phyloP scores from a whole-genome alignment of 2,113 vertebrate species.

The Butastur rufipennis region DNA sequence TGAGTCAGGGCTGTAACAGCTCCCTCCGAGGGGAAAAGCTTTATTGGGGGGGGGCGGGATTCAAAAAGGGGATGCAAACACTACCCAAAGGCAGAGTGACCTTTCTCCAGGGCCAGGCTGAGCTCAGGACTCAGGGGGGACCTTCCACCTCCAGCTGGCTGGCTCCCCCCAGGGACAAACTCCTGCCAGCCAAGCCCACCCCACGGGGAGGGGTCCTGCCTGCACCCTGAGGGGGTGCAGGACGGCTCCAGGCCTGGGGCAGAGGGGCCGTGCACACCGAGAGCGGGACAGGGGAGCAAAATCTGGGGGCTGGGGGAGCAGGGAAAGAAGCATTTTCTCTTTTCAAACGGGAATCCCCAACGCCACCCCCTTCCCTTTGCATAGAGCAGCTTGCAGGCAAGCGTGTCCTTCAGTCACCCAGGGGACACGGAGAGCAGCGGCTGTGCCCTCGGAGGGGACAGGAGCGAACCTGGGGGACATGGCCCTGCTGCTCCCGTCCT shows the following conservation, averaged over 20 bases:
- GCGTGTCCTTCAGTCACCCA: neutral
- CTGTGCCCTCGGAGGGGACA: neutral
- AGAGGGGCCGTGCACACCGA: neutral
- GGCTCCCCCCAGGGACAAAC: neutral
- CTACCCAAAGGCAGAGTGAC: neutral
- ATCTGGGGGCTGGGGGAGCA: neutral
- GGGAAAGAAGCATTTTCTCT: slow-evolving; percentile 13
- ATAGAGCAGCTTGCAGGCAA: slow-evolving; percentile 30
- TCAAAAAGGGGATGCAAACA: neutral
- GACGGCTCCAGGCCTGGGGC: neutral
- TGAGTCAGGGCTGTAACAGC: neutral
- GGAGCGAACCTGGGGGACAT: neutral
- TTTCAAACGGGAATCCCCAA: neutral
- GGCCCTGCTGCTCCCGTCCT: neutral
- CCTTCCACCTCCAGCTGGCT: neutral
- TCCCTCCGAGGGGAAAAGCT: neutral
- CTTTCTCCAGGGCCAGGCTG: neutral
- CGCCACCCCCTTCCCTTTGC: neutral
- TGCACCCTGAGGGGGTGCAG: neutral
- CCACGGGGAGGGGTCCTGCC: neutral
- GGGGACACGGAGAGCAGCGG: neutral
- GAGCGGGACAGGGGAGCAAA: neutral
- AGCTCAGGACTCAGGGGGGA: neutral
- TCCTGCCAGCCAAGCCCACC: neutral
- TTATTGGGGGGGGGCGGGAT: neutral